These are phyloP conservation scores for Rhingia campestris DNA, from an alignment of 2,888 invertebrate genomes.

Conservation along the genomic window DNA sequence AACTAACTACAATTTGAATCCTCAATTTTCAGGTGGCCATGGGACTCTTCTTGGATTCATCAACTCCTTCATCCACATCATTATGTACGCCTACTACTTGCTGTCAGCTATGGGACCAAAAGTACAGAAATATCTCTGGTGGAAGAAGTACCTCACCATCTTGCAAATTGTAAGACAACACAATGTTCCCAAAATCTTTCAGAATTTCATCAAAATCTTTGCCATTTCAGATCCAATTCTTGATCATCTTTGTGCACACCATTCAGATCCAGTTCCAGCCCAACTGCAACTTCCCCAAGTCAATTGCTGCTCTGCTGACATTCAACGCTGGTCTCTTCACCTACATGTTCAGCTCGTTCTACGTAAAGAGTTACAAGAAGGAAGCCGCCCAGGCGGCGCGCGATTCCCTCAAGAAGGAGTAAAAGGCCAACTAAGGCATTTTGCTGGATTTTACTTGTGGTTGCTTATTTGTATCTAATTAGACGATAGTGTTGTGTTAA, in stretches of 20 bases:
- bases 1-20: no score
- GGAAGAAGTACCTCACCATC: conserved; percentile 95
- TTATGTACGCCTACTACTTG: conserved; percentile 96
- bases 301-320: conserved; percentile 86
- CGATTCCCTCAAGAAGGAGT: conserved; percentile 78
- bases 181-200: background rate
- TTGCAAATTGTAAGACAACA: conserved; percentile 89
- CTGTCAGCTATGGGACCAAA: conserved; percentile 93
- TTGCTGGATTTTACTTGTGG: background rate
- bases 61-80: conserved; percentile 94
- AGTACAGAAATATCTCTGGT: conserved; percentile 95
- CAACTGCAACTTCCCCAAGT: conserved; percentile 89
- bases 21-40: conserved; percentile 89
- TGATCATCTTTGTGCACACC: conserved; percentile 89
- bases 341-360: conserved; percentile 91
- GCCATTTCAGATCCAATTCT: conserved; percentile 87
- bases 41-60: conserved; percentile 93
- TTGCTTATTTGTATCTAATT: conserved; percentile 1
- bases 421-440: conserved; percentile 51
- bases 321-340: conserved; percentile 88
- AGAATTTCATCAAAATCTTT: background rate
- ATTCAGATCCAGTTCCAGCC: conserved; percentile 86
- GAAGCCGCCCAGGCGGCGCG: conserved; percentile 77
- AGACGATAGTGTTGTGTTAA: conserved; percentile 16
- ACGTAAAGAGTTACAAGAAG: conserved; percentile 86